Evolutionary conservation across 1,140 invertebrate species (phyloP).

Genomic region (Drosophila sucinea): DNA sequence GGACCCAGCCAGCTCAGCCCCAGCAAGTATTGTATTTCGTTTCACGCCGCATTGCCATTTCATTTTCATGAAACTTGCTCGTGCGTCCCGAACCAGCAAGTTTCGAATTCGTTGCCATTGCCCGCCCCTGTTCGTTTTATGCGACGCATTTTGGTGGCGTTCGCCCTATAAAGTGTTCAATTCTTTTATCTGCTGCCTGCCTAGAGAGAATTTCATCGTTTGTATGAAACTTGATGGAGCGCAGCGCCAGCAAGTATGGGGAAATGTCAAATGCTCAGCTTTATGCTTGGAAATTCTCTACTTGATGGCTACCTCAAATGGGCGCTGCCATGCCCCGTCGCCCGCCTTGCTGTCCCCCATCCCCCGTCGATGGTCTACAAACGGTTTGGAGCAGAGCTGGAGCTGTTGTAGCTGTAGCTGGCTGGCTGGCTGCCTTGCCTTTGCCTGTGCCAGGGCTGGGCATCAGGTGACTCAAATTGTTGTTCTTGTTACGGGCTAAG

Average conservation of each 20-base stretch:
- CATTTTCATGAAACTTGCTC: slow-evolving; percentile 60
- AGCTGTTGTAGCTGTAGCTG: slow-evolving; percentile 57
- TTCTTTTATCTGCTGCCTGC: slow-evolving; percentile 57
- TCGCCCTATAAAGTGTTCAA: slow-evolving; percentile 76
- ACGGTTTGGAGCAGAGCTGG: slow-evolving; percentile 33
- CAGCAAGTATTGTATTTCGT: slow-evolving; percentile 58
- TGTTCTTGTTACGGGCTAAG: not conserved
- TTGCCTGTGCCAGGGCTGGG: slow-evolving; percentile 49
- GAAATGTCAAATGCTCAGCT: slow-evolving; percentile 79
- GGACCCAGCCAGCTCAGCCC: slow-evolving; percentile 47
- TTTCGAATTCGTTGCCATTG: slow-evolving; percentile 31
- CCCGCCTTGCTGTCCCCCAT: slow-evolving; percentile 43
- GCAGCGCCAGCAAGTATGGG: slow-evolving; percentile 77
- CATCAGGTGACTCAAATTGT: slow-evolving; percentile 8
- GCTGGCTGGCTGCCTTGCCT: slow-evolving; percentile 48
- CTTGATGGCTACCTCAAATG: slow-evolving; percentile 80
- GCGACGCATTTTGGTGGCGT: slow-evolving; percentile 75
- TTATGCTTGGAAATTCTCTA: slow-evolving; percentile 60
- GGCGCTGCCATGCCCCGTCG: slow-evolving; percentile 66
- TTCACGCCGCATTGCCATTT: slow-evolving; percentile 24
- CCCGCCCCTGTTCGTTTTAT: slow-evolving; percentile 33
- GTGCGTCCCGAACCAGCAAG: slow-evolving; percentile 60
- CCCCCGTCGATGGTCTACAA: not conserved
- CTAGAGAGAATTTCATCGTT: slow-evolving; percentile 54
- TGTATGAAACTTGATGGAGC: slow-evolving; percentile 67